Conservation (phyloP, 2,797 vertebrate species). For the Otolemur crassicaudatus region DNA sequence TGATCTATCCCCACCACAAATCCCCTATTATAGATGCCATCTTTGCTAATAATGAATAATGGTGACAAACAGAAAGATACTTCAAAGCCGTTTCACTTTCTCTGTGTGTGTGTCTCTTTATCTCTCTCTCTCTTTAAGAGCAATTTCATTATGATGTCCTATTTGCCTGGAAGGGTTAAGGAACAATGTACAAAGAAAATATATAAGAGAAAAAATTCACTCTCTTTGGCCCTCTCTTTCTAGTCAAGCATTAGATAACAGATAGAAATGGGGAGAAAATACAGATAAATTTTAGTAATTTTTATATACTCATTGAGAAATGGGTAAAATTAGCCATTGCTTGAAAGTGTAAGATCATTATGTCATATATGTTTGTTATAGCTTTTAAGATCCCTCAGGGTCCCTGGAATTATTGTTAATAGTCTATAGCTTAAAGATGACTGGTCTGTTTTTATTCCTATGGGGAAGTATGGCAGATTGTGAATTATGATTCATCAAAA, state of each 20-base stretch:
- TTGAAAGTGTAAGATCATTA: background rate
- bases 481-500: background rate
- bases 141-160: background rate
- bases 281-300: background rate
- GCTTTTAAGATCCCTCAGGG: background rate
- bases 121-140: background rate
- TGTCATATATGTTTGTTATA: background rate
- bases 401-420: background rate
- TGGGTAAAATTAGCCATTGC: background rate
- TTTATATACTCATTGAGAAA: constrained; percentile 33
- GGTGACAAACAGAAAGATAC: background rate
- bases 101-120: too few relatives aligned
- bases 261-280: background rate
- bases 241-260: background rate
- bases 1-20: background rate
- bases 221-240: background rate
- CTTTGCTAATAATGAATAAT: background rate
- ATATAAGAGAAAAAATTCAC: background rate
- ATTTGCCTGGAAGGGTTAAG: background rate
- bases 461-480: background rate
- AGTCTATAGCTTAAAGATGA: background rate
- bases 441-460: background rate
- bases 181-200: background rate
- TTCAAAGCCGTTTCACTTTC: background rate
- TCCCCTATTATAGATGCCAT: background rate